Evolutionary conservation across 2,113 vertebrate genomes (phyloP).

Genomic region (Drymodes brunneopygia): DNA sequence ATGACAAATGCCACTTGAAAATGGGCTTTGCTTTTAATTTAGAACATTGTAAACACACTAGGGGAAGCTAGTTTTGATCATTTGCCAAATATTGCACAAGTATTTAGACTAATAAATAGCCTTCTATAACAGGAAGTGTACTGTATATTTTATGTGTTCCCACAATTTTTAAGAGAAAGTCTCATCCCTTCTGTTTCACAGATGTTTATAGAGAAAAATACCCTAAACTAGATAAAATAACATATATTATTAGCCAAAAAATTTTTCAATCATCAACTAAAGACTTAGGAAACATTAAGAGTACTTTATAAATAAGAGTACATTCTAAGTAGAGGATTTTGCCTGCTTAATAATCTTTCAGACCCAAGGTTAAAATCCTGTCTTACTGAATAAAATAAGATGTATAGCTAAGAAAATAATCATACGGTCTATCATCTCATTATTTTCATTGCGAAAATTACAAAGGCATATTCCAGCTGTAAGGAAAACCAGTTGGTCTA

Average conservation of each 20-base stretch:
- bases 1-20: conserved; percentile 43
- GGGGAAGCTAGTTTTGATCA: conserved; percentile 50
- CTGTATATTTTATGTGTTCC: conserved; percentile 60
- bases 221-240: neutral
- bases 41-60: conserved; percentile 42
- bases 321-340: neutral
- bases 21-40: conserved; percentile 48
- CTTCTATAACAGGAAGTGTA: conserved; percentile 53
- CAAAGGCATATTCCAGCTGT: neutral
- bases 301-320: neutral
- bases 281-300: neutral
- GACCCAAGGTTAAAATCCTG: neutral
- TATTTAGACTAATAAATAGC: conserved; percentile 61
- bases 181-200: conserved; percentile 45
- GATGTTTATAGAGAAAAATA: conserved; percentile 20
- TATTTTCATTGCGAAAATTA: neutral
- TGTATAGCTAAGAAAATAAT: neutral
- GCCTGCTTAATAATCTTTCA: neutral
- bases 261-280: neutral
- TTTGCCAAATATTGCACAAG: conserved; percentile 61
- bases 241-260: neutral
- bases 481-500: neutral
- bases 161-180: conserved; percentile 51
- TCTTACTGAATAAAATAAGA: neutral
- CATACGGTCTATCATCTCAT: neutral